Percentiles rank a stretch among this genome's conserved stretches.
Evolutionary conservation across 2,888 invertebrate genomes (phyloP).

Genomic region (Himalopsyche kuldschensis): DNA sequence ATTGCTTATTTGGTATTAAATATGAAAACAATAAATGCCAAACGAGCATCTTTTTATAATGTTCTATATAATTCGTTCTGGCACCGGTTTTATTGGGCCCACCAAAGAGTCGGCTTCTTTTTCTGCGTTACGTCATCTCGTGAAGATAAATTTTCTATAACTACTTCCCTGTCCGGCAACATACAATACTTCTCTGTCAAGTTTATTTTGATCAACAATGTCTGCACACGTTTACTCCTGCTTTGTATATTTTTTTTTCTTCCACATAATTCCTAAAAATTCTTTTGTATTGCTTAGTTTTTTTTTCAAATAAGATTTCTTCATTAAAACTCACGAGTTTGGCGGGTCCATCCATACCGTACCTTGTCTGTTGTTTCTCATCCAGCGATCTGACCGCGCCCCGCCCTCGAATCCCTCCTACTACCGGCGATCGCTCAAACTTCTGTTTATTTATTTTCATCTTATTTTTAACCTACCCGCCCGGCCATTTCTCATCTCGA

Average conservation of each 20-base stretch:
- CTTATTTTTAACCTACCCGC: slow-evolving; percentile 31
- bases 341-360: not conserved
- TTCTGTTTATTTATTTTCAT: slow-evolving; percentile 37
- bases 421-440: not conserved
- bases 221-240: too few relatives aligned
- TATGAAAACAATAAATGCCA: slow-evolving; percentile 1
- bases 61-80: slow-evolving; percentile 1
- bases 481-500: slow-evolving; percentile 35
- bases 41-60: not conserved
- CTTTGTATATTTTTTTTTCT: too few relatives aligned
- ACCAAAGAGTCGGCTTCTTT: not conserved
- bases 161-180: not conserved
- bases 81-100: not conserved
- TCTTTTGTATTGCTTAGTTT: too few relatives aligned
- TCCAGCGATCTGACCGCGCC: not conserved
- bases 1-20: not conserved
- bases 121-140: not conserved
- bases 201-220: not conserved
- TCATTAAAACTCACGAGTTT: not conserved
- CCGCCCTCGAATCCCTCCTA: not conserved
- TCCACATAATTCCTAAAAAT: too few relatives aligned
- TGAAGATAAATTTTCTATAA: not conserved
- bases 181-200: not conserved
- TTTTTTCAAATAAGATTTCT: not conserved
- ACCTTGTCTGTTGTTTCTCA: not conserved